Conservation (phyloP, 2,888 invertebrate species). For the Drosophila kuntzei region DNA sequence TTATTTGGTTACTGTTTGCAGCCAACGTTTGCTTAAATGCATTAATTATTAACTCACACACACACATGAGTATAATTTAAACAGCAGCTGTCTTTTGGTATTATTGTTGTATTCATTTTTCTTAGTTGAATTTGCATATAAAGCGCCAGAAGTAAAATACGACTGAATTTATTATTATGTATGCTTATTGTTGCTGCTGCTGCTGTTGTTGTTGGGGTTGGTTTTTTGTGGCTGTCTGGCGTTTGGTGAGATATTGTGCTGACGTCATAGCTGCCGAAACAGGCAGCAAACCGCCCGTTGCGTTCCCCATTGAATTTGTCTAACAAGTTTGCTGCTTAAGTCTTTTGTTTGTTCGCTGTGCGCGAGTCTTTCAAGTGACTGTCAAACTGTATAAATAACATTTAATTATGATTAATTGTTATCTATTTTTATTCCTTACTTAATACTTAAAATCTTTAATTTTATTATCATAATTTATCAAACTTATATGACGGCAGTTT, state of each 20-base stretch:
- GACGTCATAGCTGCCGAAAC: conserved; percentile 49
- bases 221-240: conserved; percentile 16
- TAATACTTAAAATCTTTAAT: background rate
- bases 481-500: conserved; percentile 3
- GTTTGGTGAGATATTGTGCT: conserved; percentile 22
- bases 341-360: conserved; percentile 67
- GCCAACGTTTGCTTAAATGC: conserved; percentile 35
- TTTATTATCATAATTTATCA: conserved; percentile 2
- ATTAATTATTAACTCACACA: conserved; percentile 30
- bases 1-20: conserved; percentile 4
- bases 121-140: conserved; percentile 54
- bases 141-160: conserved; percentile 48
- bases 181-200: conserved; percentile 29
- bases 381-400: conserved; percentile 17
- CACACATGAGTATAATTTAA: background rate
- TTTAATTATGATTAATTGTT: background rate
- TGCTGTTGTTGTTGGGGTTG: background rate
- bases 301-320: background rate
- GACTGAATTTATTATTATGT: conserved; percentile 17
- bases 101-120: conserved; percentile 18
- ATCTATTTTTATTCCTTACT: background rate
- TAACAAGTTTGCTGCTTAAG: conserved; percentile 75
- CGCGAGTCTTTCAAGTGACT: conserved; percentile 10
- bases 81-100: conserved; percentile 34
- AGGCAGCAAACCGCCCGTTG: background rate